phyloP scores from a whole-genome alignment of 92 coral and sea anemone species.

The Phenganax marumi region DNA sequence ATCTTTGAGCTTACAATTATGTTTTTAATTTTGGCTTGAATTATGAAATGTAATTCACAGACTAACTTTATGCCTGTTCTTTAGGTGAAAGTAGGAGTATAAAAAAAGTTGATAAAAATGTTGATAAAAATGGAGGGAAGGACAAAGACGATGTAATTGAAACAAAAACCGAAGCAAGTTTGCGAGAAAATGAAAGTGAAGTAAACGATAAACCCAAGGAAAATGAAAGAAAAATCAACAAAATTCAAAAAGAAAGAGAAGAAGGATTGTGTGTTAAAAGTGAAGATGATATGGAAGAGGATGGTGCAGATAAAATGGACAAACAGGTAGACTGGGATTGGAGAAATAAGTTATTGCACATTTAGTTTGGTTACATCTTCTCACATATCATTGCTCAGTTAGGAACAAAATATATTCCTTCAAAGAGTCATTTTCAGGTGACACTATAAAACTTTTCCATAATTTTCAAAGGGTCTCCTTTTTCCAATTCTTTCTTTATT shows the following conservation, averaged over 20 bases:
- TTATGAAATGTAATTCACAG: not conserved
- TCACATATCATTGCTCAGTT: no score
- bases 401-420: no score
- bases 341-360: no score
- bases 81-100: not conserved
- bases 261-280: not conserved
- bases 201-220: not conserved
- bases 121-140: not conserved
- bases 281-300: constrained; percentile 18
- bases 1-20: not conserved
- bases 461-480: no score
- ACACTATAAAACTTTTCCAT: no score
- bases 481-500: no score
- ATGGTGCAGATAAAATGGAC: constrained; percentile 16
- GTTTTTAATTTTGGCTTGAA: not conserved
- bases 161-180: not conserved
- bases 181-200: not conserved
- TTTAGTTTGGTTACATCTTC: no score
- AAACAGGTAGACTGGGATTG: not conserved
- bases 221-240: not conserved
- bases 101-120: not conserved
- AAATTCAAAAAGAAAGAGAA: not conserved
- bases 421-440: no score
- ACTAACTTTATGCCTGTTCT: not conserved
- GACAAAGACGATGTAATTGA: constrained; percentile 23